A percentile compares a stretch with the other conserved stretches of the same genome.
Evolutionary conservation across 2,113 vertebrate genomes (phyloP).

Genomic region (Micronycteris hirsuta): DNA sequence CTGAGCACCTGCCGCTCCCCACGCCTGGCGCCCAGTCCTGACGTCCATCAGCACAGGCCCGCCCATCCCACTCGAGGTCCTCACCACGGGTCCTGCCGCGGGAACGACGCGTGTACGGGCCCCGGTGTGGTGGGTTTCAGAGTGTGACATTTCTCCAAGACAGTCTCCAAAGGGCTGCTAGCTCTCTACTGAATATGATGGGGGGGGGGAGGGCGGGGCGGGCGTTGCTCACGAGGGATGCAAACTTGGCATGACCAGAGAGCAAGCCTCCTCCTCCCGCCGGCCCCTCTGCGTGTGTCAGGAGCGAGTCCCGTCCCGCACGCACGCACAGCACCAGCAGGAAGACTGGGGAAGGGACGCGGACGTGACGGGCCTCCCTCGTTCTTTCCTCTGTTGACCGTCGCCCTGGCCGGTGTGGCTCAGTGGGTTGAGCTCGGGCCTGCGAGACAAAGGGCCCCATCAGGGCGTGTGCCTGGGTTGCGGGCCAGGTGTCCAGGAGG

Average conservation of each 20-base stretch:
- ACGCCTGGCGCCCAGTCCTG: not conserved
- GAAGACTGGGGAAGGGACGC: not conserved
- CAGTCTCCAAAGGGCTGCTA: slow-evolving; percentile 72
- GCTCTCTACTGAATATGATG: slow-evolving; percentile 32
- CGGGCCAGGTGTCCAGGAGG: no score
- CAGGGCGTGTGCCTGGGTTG: no score
- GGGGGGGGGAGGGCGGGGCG: slow-evolving; percentile 49
- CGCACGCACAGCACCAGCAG: not conserved
- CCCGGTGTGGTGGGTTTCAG: slow-evolving; percentile 53
- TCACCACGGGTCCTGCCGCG: not conserved
- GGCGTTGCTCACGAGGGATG: slow-evolving; percentile 64
- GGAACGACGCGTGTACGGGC: rapidly evolving
- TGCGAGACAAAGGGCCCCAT: no score
- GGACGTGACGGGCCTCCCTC: not conserved
- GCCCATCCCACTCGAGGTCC: not conserved
- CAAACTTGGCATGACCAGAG: not conserved
- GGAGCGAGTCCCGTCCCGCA: not conserved
- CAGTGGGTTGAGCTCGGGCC: no score
- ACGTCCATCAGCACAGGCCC: not conserved
- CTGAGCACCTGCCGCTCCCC: not conserved
- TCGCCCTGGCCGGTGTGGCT: no score
- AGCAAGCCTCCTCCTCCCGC: not conserved
- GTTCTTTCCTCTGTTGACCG: rapidly evolving
- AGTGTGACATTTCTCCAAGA: slow-evolving; percentile 66
- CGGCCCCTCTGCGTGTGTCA: not conserved